These are phyloP conservation scores for Aurelia sp. DNA, from an alignment of 30 jellyfish, hydroid and myxozoan genomes.

Conservation along the genomic window DNA sequence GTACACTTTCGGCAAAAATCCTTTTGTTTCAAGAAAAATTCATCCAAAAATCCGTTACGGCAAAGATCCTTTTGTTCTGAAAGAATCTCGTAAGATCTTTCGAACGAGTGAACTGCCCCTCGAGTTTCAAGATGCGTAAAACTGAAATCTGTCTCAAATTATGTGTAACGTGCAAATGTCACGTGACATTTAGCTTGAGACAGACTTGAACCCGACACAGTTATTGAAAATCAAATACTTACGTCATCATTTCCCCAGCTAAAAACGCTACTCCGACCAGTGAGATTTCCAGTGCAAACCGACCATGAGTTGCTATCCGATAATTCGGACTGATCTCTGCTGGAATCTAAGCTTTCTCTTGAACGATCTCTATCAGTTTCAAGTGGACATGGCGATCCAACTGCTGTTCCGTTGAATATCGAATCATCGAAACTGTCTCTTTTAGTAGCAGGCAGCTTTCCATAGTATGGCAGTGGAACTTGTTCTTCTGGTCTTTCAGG, in stretches of 20 bases:
- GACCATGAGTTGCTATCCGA: conserved; percentile 71
- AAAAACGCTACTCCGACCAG: conserved; percentile 93
- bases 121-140: too few relatives aligned
- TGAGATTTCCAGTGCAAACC: conserved; percentile 77
- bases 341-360: conserved; percentile 46
- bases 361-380: conserved; percentile 5
- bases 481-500: conserved; percentile 87
- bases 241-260: conserved; percentile 98
- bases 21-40: too few relatives aligned
- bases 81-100: too few relatives aligned
- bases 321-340: conserved; percentile 66
- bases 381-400: conserved; percentile 43
- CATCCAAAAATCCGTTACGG: too few relatives aligned
- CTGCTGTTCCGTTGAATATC: not conserved
- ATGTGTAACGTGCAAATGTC: too few relatives aligned
- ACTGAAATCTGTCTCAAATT: too few relatives aligned
- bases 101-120: too few relatives aligned
- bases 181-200: too few relatives aligned
- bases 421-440: conserved; percentile 63
- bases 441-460: conserved; percentile 48
- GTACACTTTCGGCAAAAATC: too few relatives aligned
- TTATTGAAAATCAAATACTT: conserved; percentile 1
- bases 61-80: too few relatives aligned
- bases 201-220: too few relatives aligned
- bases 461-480: conserved; percentile 33